These are phyloP conservation scores for Columba guinea DNA, from an alignment of 2,797 vertebrate species.

Conservation along the genomic window DNA sequence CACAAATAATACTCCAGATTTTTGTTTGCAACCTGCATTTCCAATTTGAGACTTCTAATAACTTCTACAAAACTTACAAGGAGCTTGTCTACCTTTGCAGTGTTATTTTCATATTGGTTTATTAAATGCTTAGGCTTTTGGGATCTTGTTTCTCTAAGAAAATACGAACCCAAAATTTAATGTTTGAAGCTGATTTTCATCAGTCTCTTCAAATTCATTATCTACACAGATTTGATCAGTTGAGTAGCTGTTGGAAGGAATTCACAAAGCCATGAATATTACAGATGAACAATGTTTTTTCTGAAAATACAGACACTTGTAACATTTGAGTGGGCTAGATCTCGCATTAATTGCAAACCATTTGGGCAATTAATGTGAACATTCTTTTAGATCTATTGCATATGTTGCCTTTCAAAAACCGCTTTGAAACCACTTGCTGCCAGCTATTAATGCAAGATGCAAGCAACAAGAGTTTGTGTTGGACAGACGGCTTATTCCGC, in stretches of 20 bases:
- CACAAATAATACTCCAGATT: not conserved
- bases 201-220: not conserved
- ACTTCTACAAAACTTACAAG: not conserved
- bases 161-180: not conserved
- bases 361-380: not conserved
- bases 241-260: not conserved
- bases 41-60: not conserved
- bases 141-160: not conserved
- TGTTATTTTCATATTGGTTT: not conserved
- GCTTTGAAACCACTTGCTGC: not conserved
- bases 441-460: not conserved
- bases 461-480: not conserved
- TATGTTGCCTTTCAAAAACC: not conserved
- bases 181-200: not conserved
- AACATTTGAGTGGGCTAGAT: not conserved
- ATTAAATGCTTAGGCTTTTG: not conserved
- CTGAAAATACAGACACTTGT: not conserved
- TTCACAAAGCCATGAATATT: not conserved
- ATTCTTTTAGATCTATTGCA: not conserved
- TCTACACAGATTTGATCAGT: not conserved
- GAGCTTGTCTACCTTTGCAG: not conserved
- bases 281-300: not conserved
- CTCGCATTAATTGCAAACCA: not conserved
- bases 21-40: not conserved
- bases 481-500: not conserved